Evolutionary conservation across 2,888 invertebrate species (phyloP).

Genomic region (Trileptium ribeirensis): DNA sequence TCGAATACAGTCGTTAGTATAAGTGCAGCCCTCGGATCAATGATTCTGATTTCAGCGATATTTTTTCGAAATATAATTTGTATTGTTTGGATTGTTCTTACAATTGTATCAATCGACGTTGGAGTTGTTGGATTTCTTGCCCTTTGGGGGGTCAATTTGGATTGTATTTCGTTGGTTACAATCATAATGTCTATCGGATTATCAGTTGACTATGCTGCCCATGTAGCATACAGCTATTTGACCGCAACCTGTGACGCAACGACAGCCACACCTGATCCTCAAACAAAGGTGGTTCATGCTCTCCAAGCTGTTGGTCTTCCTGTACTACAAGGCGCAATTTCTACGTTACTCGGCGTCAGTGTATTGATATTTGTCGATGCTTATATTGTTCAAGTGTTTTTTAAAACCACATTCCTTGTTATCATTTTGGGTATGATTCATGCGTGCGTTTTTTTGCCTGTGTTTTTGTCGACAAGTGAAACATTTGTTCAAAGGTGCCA

Average conservation of each 20-base stretch:
- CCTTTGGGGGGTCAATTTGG: constrained; percentile 75
- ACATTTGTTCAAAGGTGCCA: too few species aligned
- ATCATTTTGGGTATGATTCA: constrained; percentile 87
- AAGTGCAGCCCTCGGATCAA: not conserved
- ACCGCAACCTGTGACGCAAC: too few species aligned
- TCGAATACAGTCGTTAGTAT: not conserved
- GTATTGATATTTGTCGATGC: constrained; percentile 68
- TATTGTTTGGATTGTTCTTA: constrained; percentile 65
- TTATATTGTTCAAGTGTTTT: constrained; percentile 85
- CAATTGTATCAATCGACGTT: constrained; percentile 82
- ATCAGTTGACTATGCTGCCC: constrained; percentile 62
- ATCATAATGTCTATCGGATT: constrained; percentile 87
- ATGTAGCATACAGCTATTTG: constrained; percentile 90
- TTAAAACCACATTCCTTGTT: constrained; percentile 87
- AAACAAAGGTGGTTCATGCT: constrained; percentile 70
- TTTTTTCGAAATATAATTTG: not conserved
- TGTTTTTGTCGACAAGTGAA: not conserved
- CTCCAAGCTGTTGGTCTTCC: constrained; percentile 80
- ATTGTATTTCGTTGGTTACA: constrained; percentile 79
- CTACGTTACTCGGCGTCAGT: constrained; percentile 79
- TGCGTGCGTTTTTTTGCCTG: constrained; percentile 73
- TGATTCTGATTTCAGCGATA: not conserved
- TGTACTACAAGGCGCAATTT: constrained; percentile 81
- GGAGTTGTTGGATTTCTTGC: constrained; percentile 95
- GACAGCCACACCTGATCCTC: constrained; percentile 61